These are phyloP conservation scores for Aplysina aerophoba DNA, from an alignment of 37 sponge, comb jelly and placozoan species.

Conservation along the genomic window DNA sequence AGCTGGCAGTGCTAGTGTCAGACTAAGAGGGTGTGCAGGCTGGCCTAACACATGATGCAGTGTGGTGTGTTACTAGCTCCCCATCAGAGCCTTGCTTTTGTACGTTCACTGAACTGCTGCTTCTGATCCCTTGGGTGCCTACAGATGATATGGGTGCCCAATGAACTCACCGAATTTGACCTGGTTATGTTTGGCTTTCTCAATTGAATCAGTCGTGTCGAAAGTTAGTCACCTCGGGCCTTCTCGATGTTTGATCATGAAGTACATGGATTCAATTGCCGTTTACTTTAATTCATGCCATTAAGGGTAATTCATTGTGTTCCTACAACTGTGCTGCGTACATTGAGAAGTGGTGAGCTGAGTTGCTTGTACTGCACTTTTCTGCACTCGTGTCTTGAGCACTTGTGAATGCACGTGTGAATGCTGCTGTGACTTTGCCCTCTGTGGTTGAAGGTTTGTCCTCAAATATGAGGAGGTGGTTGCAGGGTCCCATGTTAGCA, in stretches of 20 bases:
- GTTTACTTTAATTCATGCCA: background rate
- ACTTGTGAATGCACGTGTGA: background rate
- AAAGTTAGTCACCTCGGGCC: slow-evolving; percentile 30
- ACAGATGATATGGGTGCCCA: slow-evolving; percentile 83
- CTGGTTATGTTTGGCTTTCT: slow-evolving; percentile 67
- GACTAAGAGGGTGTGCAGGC: too few relatives aligned
- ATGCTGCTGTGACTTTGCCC: background rate
- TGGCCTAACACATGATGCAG: too few relatives aligned
- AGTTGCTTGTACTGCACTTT: background rate
- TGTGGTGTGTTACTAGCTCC: too few relatives aligned
- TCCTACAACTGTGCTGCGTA: background rate
- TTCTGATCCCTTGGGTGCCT: background rate
- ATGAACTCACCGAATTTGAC: slow-evolving; percentile 67
- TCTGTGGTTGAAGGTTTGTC: background rate
- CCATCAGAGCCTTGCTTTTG: too few relatives aligned
- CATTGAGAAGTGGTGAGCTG: slow-evolving; percentile 68
- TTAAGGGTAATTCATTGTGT: background rate
- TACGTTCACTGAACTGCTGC: background rate
- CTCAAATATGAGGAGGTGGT: background rate
- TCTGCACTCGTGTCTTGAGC: background rate
- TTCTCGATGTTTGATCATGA: too few relatives aligned
- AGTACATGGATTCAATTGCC: background rate
- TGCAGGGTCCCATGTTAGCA: background rate
- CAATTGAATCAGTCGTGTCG: slow-evolving; percentile 59
- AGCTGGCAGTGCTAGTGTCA: too few relatives aligned